A percentile compares a stretch with the other conserved stretches of the same genome.
These are phyloP conservation scores for Strix uralensis DNA, from an alignment of 2,113 vertebrate species.

Conservation along the genomic window DNA sequence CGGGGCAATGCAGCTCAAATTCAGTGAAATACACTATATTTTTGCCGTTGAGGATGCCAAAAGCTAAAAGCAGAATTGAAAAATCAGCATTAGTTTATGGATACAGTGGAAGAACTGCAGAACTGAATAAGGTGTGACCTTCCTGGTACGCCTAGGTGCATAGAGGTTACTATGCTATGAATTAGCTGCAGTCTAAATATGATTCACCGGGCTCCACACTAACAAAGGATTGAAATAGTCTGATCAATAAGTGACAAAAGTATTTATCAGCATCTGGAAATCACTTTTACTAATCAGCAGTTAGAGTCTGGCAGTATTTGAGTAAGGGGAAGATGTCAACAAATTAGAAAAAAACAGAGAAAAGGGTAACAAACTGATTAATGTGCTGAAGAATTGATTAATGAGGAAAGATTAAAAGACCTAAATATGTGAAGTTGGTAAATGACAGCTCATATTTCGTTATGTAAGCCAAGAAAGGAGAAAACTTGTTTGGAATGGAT, in stretches of 20 bases:
- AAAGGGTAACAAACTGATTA: background rate
- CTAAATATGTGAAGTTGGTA: background rate
- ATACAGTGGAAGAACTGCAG: background rate
- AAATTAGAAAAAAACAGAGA: slow-evolving; percentile 1
- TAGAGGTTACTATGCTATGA: background rate
- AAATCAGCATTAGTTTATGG: background rate
- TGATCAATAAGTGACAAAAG: background rate
- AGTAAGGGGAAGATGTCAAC: background rate
- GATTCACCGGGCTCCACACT: background rate
- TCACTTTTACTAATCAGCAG: background rate
- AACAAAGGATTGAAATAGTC: background rate
- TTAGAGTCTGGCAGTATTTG: background rate
- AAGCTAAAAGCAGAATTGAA: background rate
- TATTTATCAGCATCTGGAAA: background rate
- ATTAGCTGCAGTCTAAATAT: background rate
- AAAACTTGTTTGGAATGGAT: background rate
- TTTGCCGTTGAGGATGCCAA: background rate
- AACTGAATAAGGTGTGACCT: background rate
- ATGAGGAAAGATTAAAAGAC: background rate
- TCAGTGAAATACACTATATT: background rate
- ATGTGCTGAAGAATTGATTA: background rate
- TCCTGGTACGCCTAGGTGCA: background rate
- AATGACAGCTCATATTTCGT: background rate
- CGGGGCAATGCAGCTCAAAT: background rate
- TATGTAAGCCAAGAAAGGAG: background rate